Evolutionary conservation across 2,888 invertebrate genomes (phyloP), one percentile per base, ranked within the genome.

Genomic region (Phalera bucephala): DNA sequence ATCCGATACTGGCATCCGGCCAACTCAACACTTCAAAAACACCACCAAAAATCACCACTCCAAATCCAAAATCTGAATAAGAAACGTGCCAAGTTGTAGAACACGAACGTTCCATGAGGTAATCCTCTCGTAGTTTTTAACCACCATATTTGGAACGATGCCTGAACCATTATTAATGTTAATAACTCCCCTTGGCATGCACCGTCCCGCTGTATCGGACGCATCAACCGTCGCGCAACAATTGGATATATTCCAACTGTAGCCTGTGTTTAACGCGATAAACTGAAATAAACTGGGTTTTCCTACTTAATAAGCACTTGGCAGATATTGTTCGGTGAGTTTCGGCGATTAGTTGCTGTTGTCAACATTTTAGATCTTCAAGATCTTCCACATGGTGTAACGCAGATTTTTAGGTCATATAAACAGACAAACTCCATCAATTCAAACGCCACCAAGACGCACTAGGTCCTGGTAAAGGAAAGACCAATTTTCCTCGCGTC

Each of bases 251-350:
- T n/a, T n/a, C n/a, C n/a, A n/a, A n/a, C n/a, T n/a, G n/a, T n/a
- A n/a, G n/a, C n/a, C n/a, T n/a, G n/a, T n/a, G n/a, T n/a, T n/a
- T n/a, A n/a, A n/a, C n/a, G n/a, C n/a, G n/a, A n/a, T n/a, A n/a
- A n/a, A n/a, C n/a, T n/a, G n/a, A 51, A 66, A 64, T 69, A 69
- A 67, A 67, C 59, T 62, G 63, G 35, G 47, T 55, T 59, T 37
- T 9, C 20, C 25, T 42, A 45, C 32, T 62, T 70, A 72, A 69
- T 70, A 64, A 67, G 58, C 47, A 26, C 52, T 57, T 65, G 64
- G 63, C 58, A 56, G 20, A 43, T 40, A 44, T 45, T 43, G 40
- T 55, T 39, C 26, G 26, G 35, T 40, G 37, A 44, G 38, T 40
- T 33, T 33, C 38, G 19, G 36, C 34, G 36, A 63, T 60, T 61